Conservation (phyloP, 1,140 invertebrate genomes). For the Hylyphantes graminicola region DNA sequence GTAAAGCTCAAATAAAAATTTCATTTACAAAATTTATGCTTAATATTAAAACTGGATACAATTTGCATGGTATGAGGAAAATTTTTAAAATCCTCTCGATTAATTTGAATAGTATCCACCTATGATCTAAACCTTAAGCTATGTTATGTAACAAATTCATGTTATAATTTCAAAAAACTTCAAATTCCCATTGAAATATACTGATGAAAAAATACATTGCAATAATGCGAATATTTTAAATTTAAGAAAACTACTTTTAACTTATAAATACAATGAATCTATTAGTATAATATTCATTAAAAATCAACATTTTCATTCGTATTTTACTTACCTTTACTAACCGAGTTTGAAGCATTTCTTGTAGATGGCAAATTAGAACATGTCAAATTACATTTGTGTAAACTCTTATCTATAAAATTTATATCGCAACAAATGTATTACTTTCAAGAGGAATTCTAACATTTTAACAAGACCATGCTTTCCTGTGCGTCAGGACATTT, state of each 20-base stretch:
- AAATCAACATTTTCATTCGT: not conserved
- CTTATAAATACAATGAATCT: not conserved
- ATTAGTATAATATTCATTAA: not conserved
- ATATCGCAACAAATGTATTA: not conserved
- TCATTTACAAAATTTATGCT: too few relatives aligned
- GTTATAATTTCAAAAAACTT: not conserved
- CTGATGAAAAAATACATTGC: not conserved
- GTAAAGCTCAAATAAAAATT: too few relatives aligned
- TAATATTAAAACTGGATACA: too few relatives aligned
- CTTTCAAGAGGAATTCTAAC: not conserved
- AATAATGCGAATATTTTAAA: not conserved
- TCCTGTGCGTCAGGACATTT: not conserved
- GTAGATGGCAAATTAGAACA: not conserved
- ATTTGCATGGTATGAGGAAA: too few relatives aligned
- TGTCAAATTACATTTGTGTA: not conserved
- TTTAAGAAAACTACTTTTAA: not conserved
- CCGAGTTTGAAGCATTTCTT: slow-evolving; percentile 10
- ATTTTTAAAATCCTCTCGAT: too few relatives aligned
- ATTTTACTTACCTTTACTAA: slow-evolving; percentile 2
- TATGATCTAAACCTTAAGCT: not conserved
- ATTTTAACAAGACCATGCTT: not conserved
- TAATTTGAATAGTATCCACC: too few relatives aligned
- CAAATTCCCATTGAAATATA: not conserved
- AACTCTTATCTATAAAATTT: not conserved
- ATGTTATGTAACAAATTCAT: not conserved